phyloP scores from a whole-genome alignment of 2,888 invertebrate species.

The Falcaria lacertinaria region DNA sequence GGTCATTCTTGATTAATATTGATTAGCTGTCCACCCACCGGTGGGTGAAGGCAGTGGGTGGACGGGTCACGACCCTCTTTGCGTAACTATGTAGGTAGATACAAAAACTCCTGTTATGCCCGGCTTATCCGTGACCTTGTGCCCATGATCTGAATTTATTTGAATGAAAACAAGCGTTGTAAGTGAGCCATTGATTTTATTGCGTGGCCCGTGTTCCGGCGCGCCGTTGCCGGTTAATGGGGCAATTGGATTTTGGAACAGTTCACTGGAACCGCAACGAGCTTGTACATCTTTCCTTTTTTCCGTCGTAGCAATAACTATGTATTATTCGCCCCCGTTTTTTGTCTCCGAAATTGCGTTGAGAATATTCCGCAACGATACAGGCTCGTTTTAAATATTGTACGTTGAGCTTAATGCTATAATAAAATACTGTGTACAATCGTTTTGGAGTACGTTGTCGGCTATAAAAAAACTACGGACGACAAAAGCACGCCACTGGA shows the following conservation, averaged over 20 bases:
- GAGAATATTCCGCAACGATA: neutral
- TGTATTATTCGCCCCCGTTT: conserved; percentile 15
- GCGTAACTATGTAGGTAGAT: no score
- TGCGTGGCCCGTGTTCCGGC: conserved; percentile 47
- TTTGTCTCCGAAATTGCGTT: conserved; percentile 13
- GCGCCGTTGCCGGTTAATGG: conserved; percentile 51
- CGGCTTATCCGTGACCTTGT: conserved; percentile 36
- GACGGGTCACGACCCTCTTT: no score
- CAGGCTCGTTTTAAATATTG: conserved; percentile 1
- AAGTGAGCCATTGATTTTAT: conserved; percentile 59
- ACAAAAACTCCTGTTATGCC: conserved; percentile 10
- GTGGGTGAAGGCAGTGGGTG: no score
- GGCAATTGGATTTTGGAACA: conserved; percentile 50
- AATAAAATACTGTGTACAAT: conserved; percentile 3
- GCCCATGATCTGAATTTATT: conserved; percentile 37
- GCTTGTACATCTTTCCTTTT: conserved; percentile 22
- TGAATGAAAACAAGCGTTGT: conserved; percentile 44
- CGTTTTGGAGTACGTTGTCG: conserved; percentile 22
- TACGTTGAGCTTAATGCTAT: neutral
- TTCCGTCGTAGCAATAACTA: conserved; percentile 17
- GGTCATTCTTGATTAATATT: no score
- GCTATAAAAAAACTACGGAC: conserved; percentile 34
- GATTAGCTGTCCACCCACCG: no score
- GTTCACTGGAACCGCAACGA: conserved; percentile 41
- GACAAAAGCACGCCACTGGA: conserved; percentile 37